Percentiles rank a stretch among this genome's conserved stretches.
Evolutionary conservation across 64 coral and sea anemone species (phyloP).

Genomic region (Orbicella faveolata): DNA sequence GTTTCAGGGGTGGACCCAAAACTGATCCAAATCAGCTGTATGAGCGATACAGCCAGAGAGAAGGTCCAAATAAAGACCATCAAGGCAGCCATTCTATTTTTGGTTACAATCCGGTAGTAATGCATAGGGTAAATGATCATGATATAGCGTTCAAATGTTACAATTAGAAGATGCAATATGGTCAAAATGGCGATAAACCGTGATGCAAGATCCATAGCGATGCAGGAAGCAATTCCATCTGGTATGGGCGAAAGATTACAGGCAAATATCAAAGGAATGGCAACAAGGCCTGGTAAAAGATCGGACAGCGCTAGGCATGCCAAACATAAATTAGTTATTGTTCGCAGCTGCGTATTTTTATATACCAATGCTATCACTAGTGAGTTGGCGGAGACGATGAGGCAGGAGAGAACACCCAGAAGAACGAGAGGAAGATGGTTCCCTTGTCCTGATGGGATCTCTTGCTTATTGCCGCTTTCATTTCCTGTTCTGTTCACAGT

Average conservation of each 20-base stretch:
- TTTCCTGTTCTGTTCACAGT: not conserved
- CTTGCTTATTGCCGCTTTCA: not conserved
- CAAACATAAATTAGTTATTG: constrained; percentile 71
- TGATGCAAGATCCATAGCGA: constrained; percentile 61
- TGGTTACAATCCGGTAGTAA: constrained; percentile 55
- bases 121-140: constrained; percentile 83
- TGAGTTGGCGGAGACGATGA: constrained; percentile 41
- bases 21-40: constrained; percentile 67
- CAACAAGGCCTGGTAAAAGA: constrained; percentile 45
- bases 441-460: not conserved
- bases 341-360: constrained; percentile 51
- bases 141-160: constrained; percentile 63
- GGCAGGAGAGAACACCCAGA: constrained; percentile 31
- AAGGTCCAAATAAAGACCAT: constrained; percentile 55
- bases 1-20: not conserved
- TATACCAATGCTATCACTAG: constrained; percentile 55
- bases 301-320: constrained; percentile 68
- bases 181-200: constrained; percentile 77
- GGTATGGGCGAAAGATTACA: not conserved
- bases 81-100: not conserved
- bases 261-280: constrained; percentile 62
- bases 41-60: constrained; percentile 28
- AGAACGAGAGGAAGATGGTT: constrained; percentile 26
- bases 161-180: constrained; percentile 66
- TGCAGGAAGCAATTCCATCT: constrained; percentile 19